Conservation (phyloP, 2,888 invertebrate genomes). For the Julus scanicus region DNA sequence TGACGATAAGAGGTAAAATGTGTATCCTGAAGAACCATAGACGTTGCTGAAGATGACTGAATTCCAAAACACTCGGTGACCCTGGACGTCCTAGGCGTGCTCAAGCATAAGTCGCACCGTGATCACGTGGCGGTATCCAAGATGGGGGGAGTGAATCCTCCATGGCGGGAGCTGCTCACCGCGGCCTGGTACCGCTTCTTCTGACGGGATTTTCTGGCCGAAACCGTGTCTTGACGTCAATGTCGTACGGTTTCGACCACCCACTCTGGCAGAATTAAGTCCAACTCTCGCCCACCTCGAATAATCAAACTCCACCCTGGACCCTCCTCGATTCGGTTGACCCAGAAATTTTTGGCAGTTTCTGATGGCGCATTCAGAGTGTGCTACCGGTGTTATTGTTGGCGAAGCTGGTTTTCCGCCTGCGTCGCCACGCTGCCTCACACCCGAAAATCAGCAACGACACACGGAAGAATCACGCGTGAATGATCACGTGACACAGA, state of each 20-base stretch:
- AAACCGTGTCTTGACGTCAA: neutral
- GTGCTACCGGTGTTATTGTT: slow-evolving; percentile 8
- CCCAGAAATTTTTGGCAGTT: neutral
- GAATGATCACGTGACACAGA: too few relatives aligned
- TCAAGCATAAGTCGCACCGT: neutral
- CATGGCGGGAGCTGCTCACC: neutral
- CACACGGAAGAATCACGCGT: too few relatives aligned
- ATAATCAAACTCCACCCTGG: neutral
- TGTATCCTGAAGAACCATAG: neutral
- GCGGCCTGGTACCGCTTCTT: neutral
- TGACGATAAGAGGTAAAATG: too few relatives aligned
- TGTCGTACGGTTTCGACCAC: neutral
- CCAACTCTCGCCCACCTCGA: neutral
- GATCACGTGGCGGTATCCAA: neutral
- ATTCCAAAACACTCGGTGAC: neutral
- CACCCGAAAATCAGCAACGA: neutral
- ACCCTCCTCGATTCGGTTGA: slow-evolving; percentile 25
- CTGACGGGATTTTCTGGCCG: slow-evolving; percentile 26
- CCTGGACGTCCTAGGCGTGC: neutral
- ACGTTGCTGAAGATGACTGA: neutral
- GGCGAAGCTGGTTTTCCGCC: neutral
- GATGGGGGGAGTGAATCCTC: neutral
- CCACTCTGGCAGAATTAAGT: neutral
- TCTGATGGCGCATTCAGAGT: neutral
- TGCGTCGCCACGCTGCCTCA: neutral